A percentile compares a stretch with the other conserved stretches of the same genome.
Evolutionary conservation across 2,888 invertebrate genomes (phyloP).

Genomic region (Phengaris alcon): DNA sequence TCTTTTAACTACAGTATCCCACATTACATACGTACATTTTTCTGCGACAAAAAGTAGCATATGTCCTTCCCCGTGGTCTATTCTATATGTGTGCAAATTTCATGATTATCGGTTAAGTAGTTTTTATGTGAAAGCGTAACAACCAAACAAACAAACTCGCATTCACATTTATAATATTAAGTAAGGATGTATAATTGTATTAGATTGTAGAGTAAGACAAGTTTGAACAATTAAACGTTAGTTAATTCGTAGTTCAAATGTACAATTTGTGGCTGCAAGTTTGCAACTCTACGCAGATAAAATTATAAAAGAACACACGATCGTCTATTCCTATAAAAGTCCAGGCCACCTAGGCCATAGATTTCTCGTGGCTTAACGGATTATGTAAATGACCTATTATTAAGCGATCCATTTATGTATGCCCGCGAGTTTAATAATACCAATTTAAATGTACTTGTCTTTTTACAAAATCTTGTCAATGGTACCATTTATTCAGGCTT

Average conservation of each 20-base stretch:
- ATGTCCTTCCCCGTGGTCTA: no score
- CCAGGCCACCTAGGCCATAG: conserved; percentile 13
- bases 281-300: background rate
- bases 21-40: no score
- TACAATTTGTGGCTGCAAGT: background rate
- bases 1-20: no score
- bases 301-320: background rate
- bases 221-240: background rate
- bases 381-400: conserved; percentile 25
- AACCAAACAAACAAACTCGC: no score
- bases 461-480: conserved; percentile 18
- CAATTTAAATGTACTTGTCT: conserved; percentile 22
- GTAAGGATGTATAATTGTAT: background rate
- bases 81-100: no score
- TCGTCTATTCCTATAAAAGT: conserved; percentile 6
- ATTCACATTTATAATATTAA: no score
- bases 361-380: conserved; percentile 15
- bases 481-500: conserved; percentile 8
- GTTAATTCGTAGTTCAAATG: background rate
- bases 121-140: no score
- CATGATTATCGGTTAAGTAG: no score
- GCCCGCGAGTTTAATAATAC: conserved; percentile 8
- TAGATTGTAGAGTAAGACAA: background rate
- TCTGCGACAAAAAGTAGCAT: no score
- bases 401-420: conserved; percentile 20